phyloP scores from a whole-genome alignment of 2,888 invertebrate species.

The Uloborus plumipes region DNA sequence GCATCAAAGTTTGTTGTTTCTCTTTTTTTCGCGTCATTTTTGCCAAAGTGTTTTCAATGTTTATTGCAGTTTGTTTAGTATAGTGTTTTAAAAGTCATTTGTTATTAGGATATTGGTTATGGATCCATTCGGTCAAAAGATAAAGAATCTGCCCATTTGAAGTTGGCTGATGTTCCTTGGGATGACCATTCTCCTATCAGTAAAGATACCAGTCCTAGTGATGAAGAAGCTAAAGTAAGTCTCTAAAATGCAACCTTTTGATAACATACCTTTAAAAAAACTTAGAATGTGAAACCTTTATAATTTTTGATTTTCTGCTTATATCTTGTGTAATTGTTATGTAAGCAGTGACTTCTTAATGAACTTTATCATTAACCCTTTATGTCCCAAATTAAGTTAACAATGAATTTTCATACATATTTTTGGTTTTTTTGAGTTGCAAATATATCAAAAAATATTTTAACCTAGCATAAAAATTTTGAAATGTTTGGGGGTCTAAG shows the following conservation, averaged over 20 bases:
- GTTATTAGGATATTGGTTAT: conserved; percentile 80
- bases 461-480: no score
- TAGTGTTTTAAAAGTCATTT: background rate
- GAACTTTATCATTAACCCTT: no score
- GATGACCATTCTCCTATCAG: conserved; percentile 67
- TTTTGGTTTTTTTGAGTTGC: no score
- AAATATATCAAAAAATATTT: no score
- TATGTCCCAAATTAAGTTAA: no score
- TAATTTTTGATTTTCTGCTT: background rate
- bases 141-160: conserved; percentile 68
- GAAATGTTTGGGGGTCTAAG: no score
- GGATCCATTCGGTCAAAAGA: conserved; percentile 81
- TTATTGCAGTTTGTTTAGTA: background rate
- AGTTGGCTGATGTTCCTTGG: conserved; percentile 81
- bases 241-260: background rate
- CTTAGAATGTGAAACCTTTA: background rate
- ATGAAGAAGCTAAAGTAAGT: conserved; percentile 42
- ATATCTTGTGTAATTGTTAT: background rate
- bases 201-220: conserved; percentile 62
- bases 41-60: background rate
- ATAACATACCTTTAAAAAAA: no score
- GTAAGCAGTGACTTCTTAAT: background rate
- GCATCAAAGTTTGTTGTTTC: no score
- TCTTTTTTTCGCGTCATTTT: no score
- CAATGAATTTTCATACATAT: no score